A percentile compares a stretch with the other conserved stretches of the same genome.
These are phyloP conservation scores for Suillia variegata DNA, from an alignment of 2,888 invertebrate genomes.

Conservation along the genomic window DNA sequence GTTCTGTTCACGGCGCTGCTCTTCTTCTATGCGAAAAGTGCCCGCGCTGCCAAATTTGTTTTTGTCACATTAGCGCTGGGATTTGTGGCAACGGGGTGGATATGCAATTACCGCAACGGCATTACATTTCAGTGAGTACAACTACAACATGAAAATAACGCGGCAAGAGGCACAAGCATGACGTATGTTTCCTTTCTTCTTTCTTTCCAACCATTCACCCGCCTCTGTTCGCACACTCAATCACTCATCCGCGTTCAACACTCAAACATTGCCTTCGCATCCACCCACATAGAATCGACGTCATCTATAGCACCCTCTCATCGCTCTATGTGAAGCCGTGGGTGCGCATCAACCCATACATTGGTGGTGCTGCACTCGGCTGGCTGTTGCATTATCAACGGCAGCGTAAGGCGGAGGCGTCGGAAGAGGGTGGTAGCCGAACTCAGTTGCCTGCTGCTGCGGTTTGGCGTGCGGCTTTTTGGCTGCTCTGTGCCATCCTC, in stretches of 20 bases:
- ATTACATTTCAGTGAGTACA: slow-evolving; percentile 51
- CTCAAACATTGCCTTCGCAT: not conserved
- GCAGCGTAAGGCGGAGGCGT: not conserved
- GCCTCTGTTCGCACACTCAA: too few relatives aligned
- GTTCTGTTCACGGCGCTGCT: slow-evolving; percentile 40
- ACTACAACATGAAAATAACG: not conserved
- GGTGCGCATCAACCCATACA: slow-evolving; percentile 47
- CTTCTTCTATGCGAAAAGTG: slow-evolving; percentile 43
- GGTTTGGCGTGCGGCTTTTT: slow-evolving; percentile 35
- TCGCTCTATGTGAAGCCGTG: slow-evolving; percentile 48
- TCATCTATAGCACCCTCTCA: slow-evolving; percentile 44
- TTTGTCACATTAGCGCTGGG: slow-evolving; percentile 34
- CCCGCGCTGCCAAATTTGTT: slow-evolving; percentile 37
- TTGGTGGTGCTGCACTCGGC: slow-evolving; percentile 47
- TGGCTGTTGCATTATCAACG: slow-evolving; percentile 36
- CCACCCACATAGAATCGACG: slow-evolving; percentile 41
- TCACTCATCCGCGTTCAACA: too few relatives aligned
- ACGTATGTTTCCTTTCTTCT: too few relatives aligned
- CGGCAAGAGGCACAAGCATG: too few relatives aligned
- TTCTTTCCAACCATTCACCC: too few relatives aligned
- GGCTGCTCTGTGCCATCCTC: slow-evolving; percentile 36
- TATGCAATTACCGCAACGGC: slow-evolving; percentile 42
- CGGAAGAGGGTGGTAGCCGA: not conserved
- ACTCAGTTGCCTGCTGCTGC: slow-evolving; percentile 15
- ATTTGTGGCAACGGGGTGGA: slow-evolving; percentile 38